phyloP scores from a whole-genome alignment of 2,113 vertebrate species.

The Gavialis gangeticus region DNA sequence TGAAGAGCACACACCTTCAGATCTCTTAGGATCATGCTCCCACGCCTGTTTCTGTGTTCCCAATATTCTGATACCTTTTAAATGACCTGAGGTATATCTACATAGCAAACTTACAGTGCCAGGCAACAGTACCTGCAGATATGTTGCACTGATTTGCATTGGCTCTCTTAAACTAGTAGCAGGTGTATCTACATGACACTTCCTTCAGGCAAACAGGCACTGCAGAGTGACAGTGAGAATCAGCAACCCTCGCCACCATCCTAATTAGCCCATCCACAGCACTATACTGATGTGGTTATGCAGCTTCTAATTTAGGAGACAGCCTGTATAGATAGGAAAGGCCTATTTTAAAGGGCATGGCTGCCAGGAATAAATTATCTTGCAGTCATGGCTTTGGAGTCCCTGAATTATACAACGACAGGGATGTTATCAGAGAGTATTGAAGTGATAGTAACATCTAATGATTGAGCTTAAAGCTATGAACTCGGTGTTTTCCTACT shows the following conservation, averaged over 20 bases:
- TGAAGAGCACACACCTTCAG: not conserved
- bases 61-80: not conserved
- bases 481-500: not conserved
- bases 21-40: not conserved
- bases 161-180: not conserved
- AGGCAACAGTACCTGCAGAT: not conserved
- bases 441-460: not conserved
- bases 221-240: too few relatives aligned
- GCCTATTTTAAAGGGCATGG: too few relatives aligned
- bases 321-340: too few relatives aligned
- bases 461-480: not conserved
- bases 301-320: too few relatives aligned
- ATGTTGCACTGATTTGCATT: not conserved
- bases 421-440: not conserved
- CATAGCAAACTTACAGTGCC: fast-evolving
- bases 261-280: too few relatives aligned
- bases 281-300: too few relatives aligned
- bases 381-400: not conserved
- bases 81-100: too few relatives aligned
- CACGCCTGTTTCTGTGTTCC: not conserved
- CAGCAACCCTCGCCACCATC: too few relatives aligned
- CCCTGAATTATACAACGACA: not conserved
- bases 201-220: too few relatives aligned
- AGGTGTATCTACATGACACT: too few relatives aligned
- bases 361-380: too few relatives aligned